These are phyloP conservation scores for Drosophila hydei DNA, from an alignment of 1,140 invertebrate genomes.

Conservation along the genomic window DNA sequence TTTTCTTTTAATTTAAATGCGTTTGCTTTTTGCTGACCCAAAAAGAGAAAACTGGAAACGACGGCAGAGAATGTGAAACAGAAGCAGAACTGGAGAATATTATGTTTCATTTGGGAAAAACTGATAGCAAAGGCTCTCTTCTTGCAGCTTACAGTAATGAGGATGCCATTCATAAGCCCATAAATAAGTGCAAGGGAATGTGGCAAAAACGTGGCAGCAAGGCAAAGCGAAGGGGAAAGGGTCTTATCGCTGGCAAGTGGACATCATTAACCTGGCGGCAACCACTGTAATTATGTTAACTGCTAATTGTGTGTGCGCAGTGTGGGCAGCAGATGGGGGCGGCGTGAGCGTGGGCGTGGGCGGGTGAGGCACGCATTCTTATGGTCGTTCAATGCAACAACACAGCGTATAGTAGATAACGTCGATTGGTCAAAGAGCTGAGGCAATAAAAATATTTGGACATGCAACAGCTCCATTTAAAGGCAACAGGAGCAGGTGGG, in stretches of 20 bases:
- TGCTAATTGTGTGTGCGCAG: conserved; percentile 64
- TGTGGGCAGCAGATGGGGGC: conserved; percentile 1
- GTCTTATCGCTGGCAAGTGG: conserved; percentile 64
- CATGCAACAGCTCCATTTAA: conserved; percentile 33
- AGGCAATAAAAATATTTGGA: conserved; percentile 25
- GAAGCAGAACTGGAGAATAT: conserved; percentile 20
- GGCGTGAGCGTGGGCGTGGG: not conserved
- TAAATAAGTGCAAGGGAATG: conserved; percentile 53
- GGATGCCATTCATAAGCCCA: conserved; percentile 49
- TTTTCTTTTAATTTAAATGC: conserved; percentile 63
- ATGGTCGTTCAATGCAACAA: conserved; percentile 23
- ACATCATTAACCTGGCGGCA: conserved; percentile 66
- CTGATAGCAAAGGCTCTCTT: conserved; percentile 38
- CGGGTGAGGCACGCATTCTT: conserved; percentile 1
- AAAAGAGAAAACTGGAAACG: conserved; percentile 12
- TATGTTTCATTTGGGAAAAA: conserved; percentile 52
- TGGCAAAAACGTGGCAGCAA: not conserved
- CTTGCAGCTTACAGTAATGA: conserved; percentile 41
- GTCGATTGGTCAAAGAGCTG: conserved; percentile 41
- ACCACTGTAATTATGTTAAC: conserved; percentile 66
- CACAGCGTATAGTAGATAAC: conserved; percentile 37
- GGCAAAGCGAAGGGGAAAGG: not conserved
- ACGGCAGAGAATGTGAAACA: conserved; percentile 8
- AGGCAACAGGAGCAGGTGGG: conserved; percentile 16
- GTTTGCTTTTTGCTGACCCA: conserved; percentile 50